These are phyloP conservation scores for Synergus japonicus DNA, from an alignment of 2,888 invertebrate species.

Conservation along the genomic window DNA sequence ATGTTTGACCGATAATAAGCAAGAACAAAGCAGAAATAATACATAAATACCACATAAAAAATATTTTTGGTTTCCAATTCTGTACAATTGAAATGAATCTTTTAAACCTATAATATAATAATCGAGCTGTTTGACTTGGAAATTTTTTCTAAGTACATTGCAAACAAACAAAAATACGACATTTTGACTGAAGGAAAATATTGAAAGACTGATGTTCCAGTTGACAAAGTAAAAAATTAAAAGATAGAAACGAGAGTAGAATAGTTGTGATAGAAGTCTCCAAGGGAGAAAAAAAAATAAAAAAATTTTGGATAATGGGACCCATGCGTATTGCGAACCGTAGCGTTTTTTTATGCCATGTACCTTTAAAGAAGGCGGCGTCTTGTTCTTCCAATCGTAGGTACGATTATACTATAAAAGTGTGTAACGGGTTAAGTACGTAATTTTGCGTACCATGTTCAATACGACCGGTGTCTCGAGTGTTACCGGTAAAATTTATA, in stretches of 20 bases:
- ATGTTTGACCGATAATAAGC: no score
- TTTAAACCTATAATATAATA: not conserved
- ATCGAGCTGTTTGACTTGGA: not conserved
- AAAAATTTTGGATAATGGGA: slow-evolving; percentile 62
- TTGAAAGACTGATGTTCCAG: slow-evolving; percentile 39
- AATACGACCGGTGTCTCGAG: slow-evolving; percentile 21
- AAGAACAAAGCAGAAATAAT: no score
- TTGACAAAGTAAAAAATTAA: slow-evolving; percentile 43
- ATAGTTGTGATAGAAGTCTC: slow-evolving; percentile 40
- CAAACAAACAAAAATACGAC: slow-evolving; percentile 18
- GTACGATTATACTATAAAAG: slow-evolving; percentile 48
- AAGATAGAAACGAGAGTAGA: slow-evolving; percentile 49
- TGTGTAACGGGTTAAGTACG: slow-evolving; percentile 38
- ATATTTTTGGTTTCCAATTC: no score
- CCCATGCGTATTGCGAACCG: slow-evolving; percentile 67
- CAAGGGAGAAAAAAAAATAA: slow-evolving; percentile 26
- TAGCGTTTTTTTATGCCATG: slow-evolving; percentile 54
- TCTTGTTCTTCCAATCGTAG: slow-evolving; percentile 72
- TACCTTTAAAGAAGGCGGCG: slow-evolving; percentile 57
- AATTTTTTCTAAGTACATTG: slow-evolving; percentile 4
- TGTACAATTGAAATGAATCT: not conserved
- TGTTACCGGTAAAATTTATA: slow-evolving; percentile 29
- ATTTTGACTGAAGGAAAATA: slow-evolving; percentile 42
- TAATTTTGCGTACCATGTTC: slow-evolving; percentile 33
- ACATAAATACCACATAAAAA: no score